Conservation (phyloP, 1,140 invertebrate species). For the Rhizoglyphus robini region DNA sequence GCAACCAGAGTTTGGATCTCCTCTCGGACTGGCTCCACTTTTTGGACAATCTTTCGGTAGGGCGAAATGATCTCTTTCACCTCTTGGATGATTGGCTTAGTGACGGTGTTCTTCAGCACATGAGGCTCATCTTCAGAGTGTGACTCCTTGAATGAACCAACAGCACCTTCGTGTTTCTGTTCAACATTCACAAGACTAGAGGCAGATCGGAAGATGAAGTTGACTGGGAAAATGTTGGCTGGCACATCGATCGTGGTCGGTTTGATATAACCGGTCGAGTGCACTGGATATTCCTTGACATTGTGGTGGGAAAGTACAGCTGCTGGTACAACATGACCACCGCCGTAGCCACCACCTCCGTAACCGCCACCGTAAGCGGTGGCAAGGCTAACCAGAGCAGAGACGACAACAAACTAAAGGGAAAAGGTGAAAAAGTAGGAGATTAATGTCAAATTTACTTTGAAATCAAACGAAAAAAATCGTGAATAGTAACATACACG, state of each 20-base stretch:
- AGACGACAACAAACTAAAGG: neutral
- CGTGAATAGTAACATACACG: no score
- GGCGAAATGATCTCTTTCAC: neutral
- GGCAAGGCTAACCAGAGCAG: neutral
- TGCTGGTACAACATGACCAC: slow-evolving; percentile 3
- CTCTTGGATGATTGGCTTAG: slow-evolving; percentile 20
- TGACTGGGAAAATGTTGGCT: slow-evolving; percentile 14
- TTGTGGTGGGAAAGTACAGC: slow-evolving; percentile 9
- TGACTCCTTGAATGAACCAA: neutral
- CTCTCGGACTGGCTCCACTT: slow-evolving; percentile 5
- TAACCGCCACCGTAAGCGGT: neutral
- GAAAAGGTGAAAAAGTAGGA: no score
- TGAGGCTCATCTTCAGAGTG: slow-evolving; percentile 10
- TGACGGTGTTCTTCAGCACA: neutral
- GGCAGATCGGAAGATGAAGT: slow-evolving; percentile 13
- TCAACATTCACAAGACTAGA: neutral
- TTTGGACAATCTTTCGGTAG: slow-evolving; percentile 7
- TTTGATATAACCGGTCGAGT: neutral
- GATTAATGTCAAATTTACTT: no score
- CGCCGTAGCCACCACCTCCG: neutral
- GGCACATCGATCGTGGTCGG: slow-evolving; percentile 1
- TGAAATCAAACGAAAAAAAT: no score
- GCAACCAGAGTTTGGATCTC: neutral
- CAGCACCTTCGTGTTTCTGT: neutral
- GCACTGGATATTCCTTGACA: neutral